Conservation (phyloP, 2,113 vertebrate genomes). For the Salvelinus fontinalis region DNA sequence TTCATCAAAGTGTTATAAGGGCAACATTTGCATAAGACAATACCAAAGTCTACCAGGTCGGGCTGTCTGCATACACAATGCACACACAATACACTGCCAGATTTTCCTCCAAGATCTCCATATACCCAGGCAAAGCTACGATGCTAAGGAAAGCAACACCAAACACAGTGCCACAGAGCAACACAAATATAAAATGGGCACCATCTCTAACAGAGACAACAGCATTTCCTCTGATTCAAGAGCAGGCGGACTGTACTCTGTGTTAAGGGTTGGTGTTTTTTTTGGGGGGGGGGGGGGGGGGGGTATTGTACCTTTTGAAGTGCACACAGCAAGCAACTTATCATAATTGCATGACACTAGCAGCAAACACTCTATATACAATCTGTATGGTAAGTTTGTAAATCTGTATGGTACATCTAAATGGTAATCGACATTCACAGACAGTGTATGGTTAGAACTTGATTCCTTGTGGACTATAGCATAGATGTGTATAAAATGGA, state of each 20-base stretch:
- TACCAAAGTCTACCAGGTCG: conserved; percentile 7
- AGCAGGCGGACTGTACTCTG: neutral
- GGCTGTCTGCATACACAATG: conserved; percentile 33
- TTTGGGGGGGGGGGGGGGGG: neutral
- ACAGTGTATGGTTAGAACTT: conserved; percentile 16
- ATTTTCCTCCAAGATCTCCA: neutral
- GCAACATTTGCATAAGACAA: conserved; percentile 34
- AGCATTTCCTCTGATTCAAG: neutral
- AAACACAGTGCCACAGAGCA: too few species aligned
- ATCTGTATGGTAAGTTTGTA: conserved; percentile 38
- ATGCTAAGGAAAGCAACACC: neutral
- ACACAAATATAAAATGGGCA: neutral
- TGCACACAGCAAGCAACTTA: conserved; percentile 23
- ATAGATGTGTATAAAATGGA: neutral
- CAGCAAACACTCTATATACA: conserved; percentile 33
- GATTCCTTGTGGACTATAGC: conserved; percentile 19
- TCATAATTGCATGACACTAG: conserved; percentile 47
- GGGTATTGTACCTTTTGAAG: neutral
- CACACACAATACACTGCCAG: conserved; percentile 3
- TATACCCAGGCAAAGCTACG: neutral
- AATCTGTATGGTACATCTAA: conserved; percentile 48
- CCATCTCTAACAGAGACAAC: neutral
- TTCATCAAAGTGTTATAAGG: conserved; percentile 18
- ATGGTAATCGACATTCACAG: conserved; percentile 48
- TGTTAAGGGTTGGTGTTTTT: neutral